These are phyloP conservation scores for Ginglymostoma cirratum DNA, from an alignment of 2,113 vertebrate genomes.

Conservation along the genomic window DNA sequence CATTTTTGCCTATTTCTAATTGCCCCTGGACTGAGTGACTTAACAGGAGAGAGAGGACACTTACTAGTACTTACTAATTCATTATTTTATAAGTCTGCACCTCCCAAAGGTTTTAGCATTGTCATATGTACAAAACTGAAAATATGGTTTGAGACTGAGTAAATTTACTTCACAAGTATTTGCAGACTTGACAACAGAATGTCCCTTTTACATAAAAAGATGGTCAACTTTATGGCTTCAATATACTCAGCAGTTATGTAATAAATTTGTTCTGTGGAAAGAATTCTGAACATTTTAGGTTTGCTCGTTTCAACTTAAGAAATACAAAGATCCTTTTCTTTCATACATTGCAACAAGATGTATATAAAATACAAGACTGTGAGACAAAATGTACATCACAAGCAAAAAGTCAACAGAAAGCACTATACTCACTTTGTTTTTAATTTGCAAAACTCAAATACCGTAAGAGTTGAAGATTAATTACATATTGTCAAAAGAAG, in stretches of 20 bases:
- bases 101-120: not conserved
- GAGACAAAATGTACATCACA: not conserved
- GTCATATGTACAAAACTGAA: not conserved
- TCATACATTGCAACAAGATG: not conserved
- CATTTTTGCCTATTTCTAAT: not conserved
- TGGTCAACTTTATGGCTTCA: not conserved
- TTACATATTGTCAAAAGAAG: not conserved
- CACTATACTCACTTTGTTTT: not conserved
- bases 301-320: not conserved
- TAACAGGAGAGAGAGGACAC: not conserved
- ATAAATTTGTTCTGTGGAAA: not conserved
- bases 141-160: not conserved
- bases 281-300: not conserved
- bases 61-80: not conserved
- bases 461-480: not conserved
- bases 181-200: not conserved
- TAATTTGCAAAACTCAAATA: not conserved
- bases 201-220: not conserved
- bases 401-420: not conserved
- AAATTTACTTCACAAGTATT: not conserved
- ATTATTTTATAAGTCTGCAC: too few relatives aligned
- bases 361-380: not conserved
- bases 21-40: not conserved
- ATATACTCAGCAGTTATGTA: not conserved
- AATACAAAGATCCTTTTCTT: not conserved